Base-by-base conservation (phyloP, 1,140 invertebrate genomes). In the Amphibalanus amphitrite region DNA sequence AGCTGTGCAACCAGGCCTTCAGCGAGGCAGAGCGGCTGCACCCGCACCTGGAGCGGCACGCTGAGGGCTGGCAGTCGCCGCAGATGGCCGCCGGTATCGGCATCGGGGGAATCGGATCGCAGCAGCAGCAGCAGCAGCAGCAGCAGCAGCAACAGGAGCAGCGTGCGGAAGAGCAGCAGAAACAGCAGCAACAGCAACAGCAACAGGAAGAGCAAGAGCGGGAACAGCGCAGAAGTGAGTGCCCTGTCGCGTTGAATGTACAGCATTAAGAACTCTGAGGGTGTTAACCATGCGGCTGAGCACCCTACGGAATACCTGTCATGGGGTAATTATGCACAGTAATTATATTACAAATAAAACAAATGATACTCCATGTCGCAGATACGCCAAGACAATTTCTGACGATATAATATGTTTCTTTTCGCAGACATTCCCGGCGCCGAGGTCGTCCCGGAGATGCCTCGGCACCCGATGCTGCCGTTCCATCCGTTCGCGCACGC, bases 1-100 rank as follows among this genome's bases (percentile, higher is more conserved):
- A 89, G 76, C 84, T 89, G n/a, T 93, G 91, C 80, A 91, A 91
- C 80, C 90, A 92, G 80, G 88, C 87, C 6, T 88, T 88, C 77
- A 87, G 87, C 1, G 87, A 89, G 73, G 75, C 87, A 28, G 87
- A 88, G 71, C 83, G 85, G 72, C 78, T 89, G 59, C 82, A 86
- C 28, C 83, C 86, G 10, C 88, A 89, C 77, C 84, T 88, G n/a
- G 83, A 86, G 15, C 89, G 89, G 76, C 88, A 89, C 75, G 38
- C 69, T 67, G 23, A 67, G 70, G 72, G 74, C 38, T 70, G 71
- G 71, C 68, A 69, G 73, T 29, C 29, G 30, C 68, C 38, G n/a
- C 70, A 33, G 29, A 20, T 26, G 71, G 25, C n/a, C 59, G 20
- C 33, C 26, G 28, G 25, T 38, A 28, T 30, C 67, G 15, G 70